These are phyloP conservation scores for Beroe forskalii DNA, from an alignment of 37 sponge, comb jelly and placozoan genomes.

Conservation along the genomic window DNA sequence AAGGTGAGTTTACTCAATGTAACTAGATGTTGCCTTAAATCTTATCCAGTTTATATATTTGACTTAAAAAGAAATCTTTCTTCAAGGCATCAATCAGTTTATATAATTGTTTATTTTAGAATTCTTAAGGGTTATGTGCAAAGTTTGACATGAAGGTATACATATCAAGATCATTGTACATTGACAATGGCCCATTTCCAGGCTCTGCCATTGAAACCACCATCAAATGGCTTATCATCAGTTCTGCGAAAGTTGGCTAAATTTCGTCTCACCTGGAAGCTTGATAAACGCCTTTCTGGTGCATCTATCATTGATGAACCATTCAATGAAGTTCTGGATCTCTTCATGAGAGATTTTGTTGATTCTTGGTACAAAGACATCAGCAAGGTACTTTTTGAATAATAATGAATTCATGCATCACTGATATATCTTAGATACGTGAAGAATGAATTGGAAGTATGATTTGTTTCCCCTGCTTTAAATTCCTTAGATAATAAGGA, in stretches of 20 bases:
- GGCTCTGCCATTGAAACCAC: constrained; percentile 19
- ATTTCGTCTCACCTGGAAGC: constrained; percentile 50
- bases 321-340: constrained; percentile 62
- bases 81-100: no score
- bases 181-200: not conserved
- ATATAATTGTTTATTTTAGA: no score
- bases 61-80: no score
- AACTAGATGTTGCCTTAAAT: not conserved
- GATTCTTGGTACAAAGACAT: constrained; percentile 49
- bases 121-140: no score
- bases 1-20: not conserved
- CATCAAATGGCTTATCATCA: constrained; percentile 33
- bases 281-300: constrained; percentile 51
- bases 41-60: no score
- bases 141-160: no score
- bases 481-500: no score
- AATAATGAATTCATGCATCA: not conserved
- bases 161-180: no score
- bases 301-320: constrained; percentile 50
- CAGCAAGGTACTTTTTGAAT: constrained; percentile 25
- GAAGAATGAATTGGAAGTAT: no score
- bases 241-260: constrained; percentile 20
- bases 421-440: no score
- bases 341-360: constrained; percentile 65
- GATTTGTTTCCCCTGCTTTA: no score